Evolutionary conservation across 2,113 vertebrate genomes (phyloP), one percentile per base, ranked within the genome.

Genomic region (Ailurus styani): DNA sequence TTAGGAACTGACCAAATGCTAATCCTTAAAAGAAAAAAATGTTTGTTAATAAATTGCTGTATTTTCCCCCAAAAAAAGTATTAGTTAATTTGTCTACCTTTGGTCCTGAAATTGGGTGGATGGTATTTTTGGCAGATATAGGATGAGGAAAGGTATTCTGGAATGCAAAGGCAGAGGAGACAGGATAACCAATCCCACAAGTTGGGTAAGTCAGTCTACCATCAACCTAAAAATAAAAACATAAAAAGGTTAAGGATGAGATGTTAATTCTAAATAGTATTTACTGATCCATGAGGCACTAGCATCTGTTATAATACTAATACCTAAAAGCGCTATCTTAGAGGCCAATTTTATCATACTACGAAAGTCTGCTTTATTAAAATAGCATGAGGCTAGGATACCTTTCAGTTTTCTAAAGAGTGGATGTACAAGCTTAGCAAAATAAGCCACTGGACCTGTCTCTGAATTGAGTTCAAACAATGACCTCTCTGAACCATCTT

Each of bases 81-180:
- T 47, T 11, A 8, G 55, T 92, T 72, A 42, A 64, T 88, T 14
- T 64, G 29, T 93, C 55, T 98, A 96, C 99, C 99, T 99, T 99
- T 96, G 98, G 96, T 98, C 98, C 98, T 62, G 98, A 93, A 93
- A 72, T 96, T 1, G 98, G 98, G 8, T 98, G 98, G 91, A 50
- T 96, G 62, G 87, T 7, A 37, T 20, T 98, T 96, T 98, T 98
- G 83, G 94, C 95, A 86, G 98, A 60, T 23, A 97, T 31, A 0
- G 97, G 75, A 73, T 98, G 98, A 45, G 98, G 55, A 17, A 99
- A 97, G 55, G 97, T 90, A 84, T 97, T 99, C 79, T 99, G 99
- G 97, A 98, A 99, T 68, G 98, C 95, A 37, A 99, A 98, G 0
- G 98, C 97, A 50, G 99, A 99, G 42, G 99, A 99, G 82, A 99